phyloP scores from a whole-genome alignment of 2,797 vertebrate genomes.

The Miichthys miiuy region DNA sequence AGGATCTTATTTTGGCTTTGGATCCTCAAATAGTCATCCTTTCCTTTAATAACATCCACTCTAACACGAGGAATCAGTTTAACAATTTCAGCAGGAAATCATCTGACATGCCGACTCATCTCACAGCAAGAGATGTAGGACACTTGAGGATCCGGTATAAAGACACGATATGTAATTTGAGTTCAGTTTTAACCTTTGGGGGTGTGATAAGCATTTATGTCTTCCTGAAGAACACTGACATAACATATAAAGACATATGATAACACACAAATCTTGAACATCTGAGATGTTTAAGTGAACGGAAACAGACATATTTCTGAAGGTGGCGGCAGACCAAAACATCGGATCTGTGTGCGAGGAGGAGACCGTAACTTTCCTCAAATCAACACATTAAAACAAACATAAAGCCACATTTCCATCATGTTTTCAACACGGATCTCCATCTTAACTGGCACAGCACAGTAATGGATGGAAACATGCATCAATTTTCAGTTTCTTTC shows the following conservation, averaged over 20 bases:
- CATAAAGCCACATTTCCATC: not conserved
- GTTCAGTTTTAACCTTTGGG: not conserved
- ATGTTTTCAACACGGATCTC: not conserved
- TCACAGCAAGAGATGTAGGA: not conserved
- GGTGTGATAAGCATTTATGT: not conserved
- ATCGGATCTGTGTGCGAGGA: not conserved
- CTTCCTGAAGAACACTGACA: not conserved
- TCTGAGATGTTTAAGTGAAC: not conserved
- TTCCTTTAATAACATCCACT: conserved; percentile 18
- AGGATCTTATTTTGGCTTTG: not conserved
- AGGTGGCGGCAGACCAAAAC: not conserved
- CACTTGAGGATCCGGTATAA: not conserved
- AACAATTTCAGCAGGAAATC: conserved; percentile 37
- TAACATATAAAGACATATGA: not conserved
- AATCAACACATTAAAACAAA: not conserved
- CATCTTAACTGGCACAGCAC: not conserved
- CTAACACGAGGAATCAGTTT: conserved; percentile 6
- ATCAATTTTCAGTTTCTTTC: not conserved
- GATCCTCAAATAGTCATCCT: not conserved
- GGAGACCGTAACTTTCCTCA: not conserved
- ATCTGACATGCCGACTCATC: conserved; percentile 17
- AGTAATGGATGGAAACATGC: not conserved
- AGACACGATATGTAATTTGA: not conserved
- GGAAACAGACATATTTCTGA: not conserved
- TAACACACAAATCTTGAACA: not conserved